Percentiles rank a stretch among this genome's conserved stretches.
Conservation (phyloP, 2,888 invertebrate species). For the Nomada goodeniana region DNA sequence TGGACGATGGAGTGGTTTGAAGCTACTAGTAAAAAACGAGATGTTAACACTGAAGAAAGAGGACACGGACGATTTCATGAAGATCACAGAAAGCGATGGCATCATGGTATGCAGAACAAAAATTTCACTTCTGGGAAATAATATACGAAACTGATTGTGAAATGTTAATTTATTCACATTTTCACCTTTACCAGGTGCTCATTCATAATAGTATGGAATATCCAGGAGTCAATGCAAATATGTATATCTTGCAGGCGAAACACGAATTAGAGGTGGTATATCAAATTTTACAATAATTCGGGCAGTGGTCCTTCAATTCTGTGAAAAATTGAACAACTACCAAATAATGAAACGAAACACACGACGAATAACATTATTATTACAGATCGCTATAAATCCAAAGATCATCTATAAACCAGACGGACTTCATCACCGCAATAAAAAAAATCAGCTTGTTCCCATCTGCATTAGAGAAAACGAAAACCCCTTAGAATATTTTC, state of each 20-base stretch:
- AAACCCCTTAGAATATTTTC: constrained; percentile 71
- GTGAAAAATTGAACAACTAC: too few species aligned
- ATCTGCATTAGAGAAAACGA: constrained; percentile 60
- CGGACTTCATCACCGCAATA: constrained; percentile 19
- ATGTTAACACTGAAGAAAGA: constrained; percentile 23
- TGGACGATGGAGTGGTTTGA: constrained; percentile 60
- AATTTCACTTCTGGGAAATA: background rate
- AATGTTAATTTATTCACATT: background rate
- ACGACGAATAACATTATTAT: background rate
- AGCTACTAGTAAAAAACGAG: constrained; percentile 45
- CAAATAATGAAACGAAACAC: too few species aligned
- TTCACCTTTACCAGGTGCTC: constrained; percentile 67
- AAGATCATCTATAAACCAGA: background rate
- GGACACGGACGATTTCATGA: background rate
- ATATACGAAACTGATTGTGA: background rate
- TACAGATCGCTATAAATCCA: constrained; percentile 54
- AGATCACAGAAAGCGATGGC: constrained; percentile 49
- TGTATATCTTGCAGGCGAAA: constrained; percentile 50
- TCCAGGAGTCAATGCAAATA: constrained; percentile 60
- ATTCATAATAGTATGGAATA: constrained; percentile 76
- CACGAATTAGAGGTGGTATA: constrained; percentile 60
- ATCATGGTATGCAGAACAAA: constrained; percentile 47
- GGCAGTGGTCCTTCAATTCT: too few species aligned
- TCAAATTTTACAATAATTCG: too few species aligned
- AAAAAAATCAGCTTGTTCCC: background rate